These are phyloP conservation scores for Tretioscincus oriximinensis DNA, from an alignment of 2,113 vertebrate genomes.

Conservation along the genomic window DNA sequence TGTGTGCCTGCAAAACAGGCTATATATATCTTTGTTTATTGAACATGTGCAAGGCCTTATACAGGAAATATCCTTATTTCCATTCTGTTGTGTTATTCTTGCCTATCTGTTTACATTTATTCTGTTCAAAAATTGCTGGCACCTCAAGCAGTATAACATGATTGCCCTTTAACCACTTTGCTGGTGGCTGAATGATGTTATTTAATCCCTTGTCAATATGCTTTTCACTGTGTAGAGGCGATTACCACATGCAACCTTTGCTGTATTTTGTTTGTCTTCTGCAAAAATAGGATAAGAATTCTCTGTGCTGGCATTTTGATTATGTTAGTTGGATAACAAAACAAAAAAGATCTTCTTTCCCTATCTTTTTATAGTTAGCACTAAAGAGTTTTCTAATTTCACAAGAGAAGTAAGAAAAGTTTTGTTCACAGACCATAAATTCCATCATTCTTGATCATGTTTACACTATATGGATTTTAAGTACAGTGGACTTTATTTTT, in stretches of 20 bases:
- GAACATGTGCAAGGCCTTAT: not conserved
- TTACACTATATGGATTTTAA: too few species aligned
- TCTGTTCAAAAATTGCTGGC: not conserved
- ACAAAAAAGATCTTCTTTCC: not conserved
- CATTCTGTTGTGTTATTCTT: not conserved
- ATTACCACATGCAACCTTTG: not conserved
- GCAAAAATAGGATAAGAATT: not conserved
- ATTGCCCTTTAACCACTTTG: not conserved
- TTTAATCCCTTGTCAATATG: not conserved
- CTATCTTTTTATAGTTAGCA: not conserved
- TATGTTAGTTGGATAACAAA: not conserved
- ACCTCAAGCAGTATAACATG: not conserved
- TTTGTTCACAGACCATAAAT: too few species aligned
- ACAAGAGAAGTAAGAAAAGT: too few species aligned
- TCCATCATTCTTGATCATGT: too few species aligned
- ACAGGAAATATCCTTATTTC: not conserved
- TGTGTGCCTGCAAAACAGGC: not conserved
- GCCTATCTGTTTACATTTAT: not conserved
- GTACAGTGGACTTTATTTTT: too few species aligned
- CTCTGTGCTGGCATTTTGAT: slow-evolving; percentile 9
- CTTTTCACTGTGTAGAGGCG: not conserved
- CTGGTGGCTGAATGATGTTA: not conserved
- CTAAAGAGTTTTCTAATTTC: too few species aligned
- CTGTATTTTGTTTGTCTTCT: slow-evolving; percentile 1
- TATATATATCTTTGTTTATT: not conserved